Percentiles rank a stretch among this genome's conserved stretches.
These are phyloP conservation scores for Hippoglossus hippoglossus DNA, from an alignment of 2,797 vertebrate species.

Conservation along the genomic window DNA sequence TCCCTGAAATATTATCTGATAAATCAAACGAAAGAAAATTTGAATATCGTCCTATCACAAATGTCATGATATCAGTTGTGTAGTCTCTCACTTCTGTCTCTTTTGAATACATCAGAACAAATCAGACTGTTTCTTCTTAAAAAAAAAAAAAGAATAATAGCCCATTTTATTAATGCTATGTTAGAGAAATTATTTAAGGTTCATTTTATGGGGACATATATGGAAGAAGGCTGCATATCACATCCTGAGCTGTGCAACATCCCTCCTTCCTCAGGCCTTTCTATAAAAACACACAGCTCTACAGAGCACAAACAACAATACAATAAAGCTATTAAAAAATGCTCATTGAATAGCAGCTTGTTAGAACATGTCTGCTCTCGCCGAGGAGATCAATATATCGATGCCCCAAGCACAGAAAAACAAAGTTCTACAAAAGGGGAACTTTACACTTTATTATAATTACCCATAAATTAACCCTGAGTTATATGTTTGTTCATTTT, in stretches of 20 bases:
- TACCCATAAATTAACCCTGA: background rate
- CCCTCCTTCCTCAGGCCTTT: too few species aligned
- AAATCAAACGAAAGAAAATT: too few species aligned
- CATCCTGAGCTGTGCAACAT: too few species aligned
- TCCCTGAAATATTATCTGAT: too few species aligned
- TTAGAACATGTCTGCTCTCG: background rate
- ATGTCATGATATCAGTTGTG: too few species aligned
- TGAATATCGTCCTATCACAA: too few species aligned
- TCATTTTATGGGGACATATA: background rate
- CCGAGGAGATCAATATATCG: background rate
- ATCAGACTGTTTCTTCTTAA: too few species aligned
- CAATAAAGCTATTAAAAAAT: conserved; percentile 33
- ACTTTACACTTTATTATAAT: too few species aligned
- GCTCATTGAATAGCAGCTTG: conserved; percentile 20
- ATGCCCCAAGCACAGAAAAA: conserved; percentile 1
- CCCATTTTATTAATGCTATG: too few species aligned
- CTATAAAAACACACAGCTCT: background rate
- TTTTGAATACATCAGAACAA: background rate
- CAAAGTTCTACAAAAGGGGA: background rate
- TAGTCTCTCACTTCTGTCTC: too few species aligned
- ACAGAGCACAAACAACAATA: conserved; percentile 11
- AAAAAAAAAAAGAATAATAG: background rate
- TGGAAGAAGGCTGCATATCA: background rate
- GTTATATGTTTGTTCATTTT: conserved; percentile 6
- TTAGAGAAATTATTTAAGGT: background rate